Evolutionary conservation across 2,888 invertebrate species (phyloP), one percentile per base, ranked within the genome.

Genomic region (Tupiocoris notatus): DNA sequence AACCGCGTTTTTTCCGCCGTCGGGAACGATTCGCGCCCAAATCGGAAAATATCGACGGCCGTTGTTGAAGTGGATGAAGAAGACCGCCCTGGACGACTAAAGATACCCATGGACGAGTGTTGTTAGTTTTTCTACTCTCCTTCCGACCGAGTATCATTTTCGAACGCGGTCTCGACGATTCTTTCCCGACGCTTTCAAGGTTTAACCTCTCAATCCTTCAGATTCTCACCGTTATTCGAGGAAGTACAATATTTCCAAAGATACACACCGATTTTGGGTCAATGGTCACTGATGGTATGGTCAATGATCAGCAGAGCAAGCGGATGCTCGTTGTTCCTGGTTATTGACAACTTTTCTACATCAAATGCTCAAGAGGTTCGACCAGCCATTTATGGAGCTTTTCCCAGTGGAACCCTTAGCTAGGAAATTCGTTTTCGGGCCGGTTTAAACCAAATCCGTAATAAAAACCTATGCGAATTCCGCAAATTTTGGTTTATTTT

Each of bases 11-110:
- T 59, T 67, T 67, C 22, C 18, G 39, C 17, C 22, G 1, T 21
- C 2, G 39, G 21, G 23, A 39, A 58, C 67, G 22, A 23, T 70
- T 70, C 70, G 70, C 70, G 70, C 70, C 70, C 70, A 70, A 70
- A 70, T 70, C 61, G 70, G 70, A 70, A 70, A 70, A 70, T 70
- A 70, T 70, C 70, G 58, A 24, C 16, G 54, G 17, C 25, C 57
- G 22, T 20, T n/a, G 59, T 57, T 57, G 23, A 23, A 22, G 68
- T 12, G 6, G 39, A 39, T 39, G 39, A 70, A 70, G 25, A 23
- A 70, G 61, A 21, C 57, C 39, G 39, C 39, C 39, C 39, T 39
- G 39, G 39, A 39, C 39, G 39, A 39, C 39, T 39, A 39, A n/a
- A n/a, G 39, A 62, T n/a, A 6, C 18, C 22, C 22, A 7, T 9